Evolutionary conservation across 1,140 invertebrate genomes (phyloP).

Genomic region (Panagrolaimus sp.): DNA sequence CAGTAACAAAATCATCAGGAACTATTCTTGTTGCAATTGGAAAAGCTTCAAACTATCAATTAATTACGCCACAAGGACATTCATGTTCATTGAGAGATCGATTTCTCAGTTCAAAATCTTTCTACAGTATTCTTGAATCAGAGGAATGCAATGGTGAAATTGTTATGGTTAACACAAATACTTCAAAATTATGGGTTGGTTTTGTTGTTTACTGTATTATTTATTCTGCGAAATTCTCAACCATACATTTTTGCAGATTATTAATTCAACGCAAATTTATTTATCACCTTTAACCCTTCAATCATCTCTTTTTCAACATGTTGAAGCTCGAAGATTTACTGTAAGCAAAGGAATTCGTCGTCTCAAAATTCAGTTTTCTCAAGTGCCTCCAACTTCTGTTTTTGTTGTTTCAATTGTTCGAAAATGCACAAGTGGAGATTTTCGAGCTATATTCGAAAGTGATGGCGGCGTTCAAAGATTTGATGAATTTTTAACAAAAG

Average conservation of each 20-base stretch:
- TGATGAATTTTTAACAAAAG: constrained; percentile 1
- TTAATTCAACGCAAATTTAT: background rate
- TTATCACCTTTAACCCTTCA: background rate
- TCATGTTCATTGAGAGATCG: too few species aligned
- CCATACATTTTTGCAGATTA: background rate
- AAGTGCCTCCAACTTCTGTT: background rate
- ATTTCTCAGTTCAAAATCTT: too few species aligned
- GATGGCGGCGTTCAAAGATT: background rate
- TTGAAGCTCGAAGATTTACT: background rate
- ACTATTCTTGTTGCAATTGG: too few species aligned
- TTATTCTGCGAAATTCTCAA: background rate
- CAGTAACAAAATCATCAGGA: too few species aligned
- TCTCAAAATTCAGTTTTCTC: background rate
- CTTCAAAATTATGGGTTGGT: background rate
- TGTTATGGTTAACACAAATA: background rate
- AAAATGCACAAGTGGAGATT: background rate
- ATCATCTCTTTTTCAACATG: background rate
- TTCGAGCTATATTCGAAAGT: constrained; percentile 1
- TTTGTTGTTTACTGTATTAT: background rate
- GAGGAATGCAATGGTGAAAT: background rate
- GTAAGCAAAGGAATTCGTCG: background rate
- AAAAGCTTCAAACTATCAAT: too few species aligned
- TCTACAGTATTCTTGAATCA: background rate
- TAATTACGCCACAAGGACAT: too few species aligned
- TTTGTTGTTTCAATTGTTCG: constrained; percentile 6